Evolutionary conservation across 92 coral and sea anemone species (phyloP).

Genomic region (Siderastrea radians): DNA sequence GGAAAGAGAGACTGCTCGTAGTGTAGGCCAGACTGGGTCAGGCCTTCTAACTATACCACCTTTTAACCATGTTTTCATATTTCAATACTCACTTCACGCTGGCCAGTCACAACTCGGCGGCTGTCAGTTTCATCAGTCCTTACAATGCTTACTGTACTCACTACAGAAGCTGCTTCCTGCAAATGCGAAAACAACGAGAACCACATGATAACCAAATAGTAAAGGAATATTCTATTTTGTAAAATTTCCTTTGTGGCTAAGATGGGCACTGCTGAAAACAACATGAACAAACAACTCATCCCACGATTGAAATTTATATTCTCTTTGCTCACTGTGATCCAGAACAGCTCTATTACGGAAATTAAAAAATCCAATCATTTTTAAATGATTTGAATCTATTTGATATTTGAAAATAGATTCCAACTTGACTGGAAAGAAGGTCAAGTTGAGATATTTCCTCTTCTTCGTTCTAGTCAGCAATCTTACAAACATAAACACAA

Average conservation of each 20-base stretch:
- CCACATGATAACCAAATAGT: background rate
- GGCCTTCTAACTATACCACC: too few relatives aligned
- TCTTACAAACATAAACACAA: slow-evolving; percentile 44
- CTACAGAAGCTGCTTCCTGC: slow-evolving; percentile 39
- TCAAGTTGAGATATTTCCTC: too few relatives aligned
- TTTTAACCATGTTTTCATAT: background rate
- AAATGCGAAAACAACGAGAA: background rate
- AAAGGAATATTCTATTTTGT: too few relatives aligned
- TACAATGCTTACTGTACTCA: slow-evolving; percentile 10
- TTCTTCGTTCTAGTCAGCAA: too few relatives aligned
- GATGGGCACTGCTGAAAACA: background rate
- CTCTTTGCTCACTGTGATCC: background rate
- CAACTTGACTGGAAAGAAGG: background rate
- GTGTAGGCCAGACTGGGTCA: too few relatives aligned
- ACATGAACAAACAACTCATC: background rate
- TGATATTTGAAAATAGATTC: background rate
- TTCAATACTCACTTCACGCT: slow-evolving; percentile 10
- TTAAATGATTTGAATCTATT: too few relatives aligned
- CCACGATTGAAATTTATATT: background rate
- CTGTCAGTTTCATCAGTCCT: slow-evolving; percentile 44
- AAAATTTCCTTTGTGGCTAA: background rate
- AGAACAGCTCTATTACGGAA: too few relatives aligned
- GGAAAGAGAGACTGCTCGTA: too few relatives aligned
- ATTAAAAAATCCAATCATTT: too few relatives aligned
- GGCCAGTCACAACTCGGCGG: background rate